Conservation (phyloP, 2,888 invertebrate species). For the Erannis defoliaria region DNA sequence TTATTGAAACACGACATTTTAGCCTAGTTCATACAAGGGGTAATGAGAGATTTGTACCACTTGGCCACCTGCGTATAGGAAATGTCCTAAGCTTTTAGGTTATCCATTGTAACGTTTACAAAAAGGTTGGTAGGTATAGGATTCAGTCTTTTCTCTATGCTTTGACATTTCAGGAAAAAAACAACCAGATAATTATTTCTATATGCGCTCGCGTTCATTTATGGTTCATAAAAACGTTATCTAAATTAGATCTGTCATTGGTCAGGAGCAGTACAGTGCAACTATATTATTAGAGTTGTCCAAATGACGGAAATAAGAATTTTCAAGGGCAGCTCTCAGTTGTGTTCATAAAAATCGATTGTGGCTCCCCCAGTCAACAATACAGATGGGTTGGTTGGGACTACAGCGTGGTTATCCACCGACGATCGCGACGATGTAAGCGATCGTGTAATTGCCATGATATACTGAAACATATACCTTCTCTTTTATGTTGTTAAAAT, state of each 20-base stretch:
- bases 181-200: background rate
- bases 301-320: background rate
- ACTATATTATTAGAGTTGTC: background rate
- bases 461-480: slow-evolving; percentile 31
- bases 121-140: too few relatives aligned
- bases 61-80: too few relatives aligned
- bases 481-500: slow-evolving; percentile 35
- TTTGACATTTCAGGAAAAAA: background rate
- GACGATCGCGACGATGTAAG: slow-evolving; percentile 57
- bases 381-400: slow-evolving; percentile 9
- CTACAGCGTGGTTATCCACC: slow-evolving; percentile 60
- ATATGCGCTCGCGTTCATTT: slow-evolving; percentile 8
- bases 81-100: too few relatives aligned
- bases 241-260: slow-evolving; percentile 72
- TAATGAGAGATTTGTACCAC: too few relatives aligned
- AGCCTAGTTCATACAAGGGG: too few relatives aligned
- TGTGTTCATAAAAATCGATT: background rate
- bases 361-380: background rate
- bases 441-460: slow-evolving; percentile 72
- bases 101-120: too few relatives aligned
- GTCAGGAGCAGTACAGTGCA: slow-evolving; percentile 40
- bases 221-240: slow-evolving; percentile 46
- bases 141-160: background rate
- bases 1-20: too few relatives aligned
- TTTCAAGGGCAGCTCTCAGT: background rate